phyloP scores from a whole-genome alignment of 2,113 vertebrate species.

The Misgurnus anguillicaudatus region DNA sequence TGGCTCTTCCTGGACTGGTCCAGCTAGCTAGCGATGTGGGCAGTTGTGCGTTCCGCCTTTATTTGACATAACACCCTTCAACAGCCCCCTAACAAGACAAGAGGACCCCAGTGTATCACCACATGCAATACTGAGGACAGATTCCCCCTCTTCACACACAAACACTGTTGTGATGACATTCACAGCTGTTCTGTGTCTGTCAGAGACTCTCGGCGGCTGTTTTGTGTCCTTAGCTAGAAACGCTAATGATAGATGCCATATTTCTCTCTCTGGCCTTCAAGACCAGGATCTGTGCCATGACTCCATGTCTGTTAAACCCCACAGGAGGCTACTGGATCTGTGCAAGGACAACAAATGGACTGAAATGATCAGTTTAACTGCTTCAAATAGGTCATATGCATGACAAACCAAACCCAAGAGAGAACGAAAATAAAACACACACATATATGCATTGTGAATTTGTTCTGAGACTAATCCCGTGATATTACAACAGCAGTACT shows the following conservation, averaged over 20 bases:
- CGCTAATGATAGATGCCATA: slow-evolving; percentile 54
- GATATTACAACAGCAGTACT: slow-evolving; percentile 7
- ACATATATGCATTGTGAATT: neutral
- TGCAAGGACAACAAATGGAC: slow-evolving; percentile 36
- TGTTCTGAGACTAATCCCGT: slow-evolving; percentile 12
- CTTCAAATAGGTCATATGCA: slow-evolving; percentile 11
- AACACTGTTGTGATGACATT: slow-evolving; percentile 65
- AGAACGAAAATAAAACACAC: neutral
- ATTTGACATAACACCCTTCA: slow-evolving; percentile 60
- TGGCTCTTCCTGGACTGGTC: neutral
- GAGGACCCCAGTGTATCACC: slow-evolving; percentile 49
- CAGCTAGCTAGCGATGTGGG: neutral
- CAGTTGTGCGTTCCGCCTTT: slow-evolving; percentile 39
- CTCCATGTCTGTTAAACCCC: slow-evolving; percentile 64
- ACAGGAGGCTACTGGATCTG: slow-evolving; percentile 55
- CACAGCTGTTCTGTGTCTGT: slow-evolving; percentile 72
- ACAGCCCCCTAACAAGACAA: slow-evolving; percentile 65
- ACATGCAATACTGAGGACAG: slow-evolving; percentile 52
- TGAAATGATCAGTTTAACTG: neutral
- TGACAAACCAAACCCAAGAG: neutral
- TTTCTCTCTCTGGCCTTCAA: slow-evolving; percentile 54
- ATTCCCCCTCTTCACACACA: slow-evolving; percentile 42
- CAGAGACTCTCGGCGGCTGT: slow-evolving; percentile 53
- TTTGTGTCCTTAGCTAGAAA: slow-evolving; percentile 60
- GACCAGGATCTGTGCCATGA: slow-evolving; percentile 51